These are phyloP conservation scores for Microdon myrmicae DNA, from an alignment of 2,888 invertebrate genomes.

Conservation along the genomic window DNA sequence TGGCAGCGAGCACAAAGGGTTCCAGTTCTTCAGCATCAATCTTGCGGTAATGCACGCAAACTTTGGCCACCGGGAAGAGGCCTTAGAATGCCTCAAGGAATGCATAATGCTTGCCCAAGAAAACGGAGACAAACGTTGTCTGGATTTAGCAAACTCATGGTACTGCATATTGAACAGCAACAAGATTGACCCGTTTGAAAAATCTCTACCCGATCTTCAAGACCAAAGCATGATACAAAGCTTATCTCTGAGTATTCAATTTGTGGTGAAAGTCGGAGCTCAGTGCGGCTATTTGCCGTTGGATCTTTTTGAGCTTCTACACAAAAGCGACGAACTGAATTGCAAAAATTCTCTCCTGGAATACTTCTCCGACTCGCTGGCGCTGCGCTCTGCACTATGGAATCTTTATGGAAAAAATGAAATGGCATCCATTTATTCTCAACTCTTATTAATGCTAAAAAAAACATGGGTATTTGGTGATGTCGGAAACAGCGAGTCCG, in stretches of 20 bases:
- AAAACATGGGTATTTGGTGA: conserved; percentile 69
- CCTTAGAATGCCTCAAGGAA: conserved; percentile 84
- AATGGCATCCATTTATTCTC: conserved; percentile 83
- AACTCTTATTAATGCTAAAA: conserved; percentile 81
- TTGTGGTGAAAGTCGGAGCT: conserved; percentile 81
- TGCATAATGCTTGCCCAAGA: conserved; percentile 89
- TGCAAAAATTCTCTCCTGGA: conserved; percentile 86
- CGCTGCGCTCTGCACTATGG: conserved; percentile 88
- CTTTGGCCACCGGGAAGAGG: conserved; percentile 79
- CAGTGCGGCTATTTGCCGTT: conserved; percentile 63
- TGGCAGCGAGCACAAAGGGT: conserved; percentile 78
- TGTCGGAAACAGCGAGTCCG: conserved; percentile 74
- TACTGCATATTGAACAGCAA: conserved; percentile 71
- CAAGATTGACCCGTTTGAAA: conserved; percentile 73
- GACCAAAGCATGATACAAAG: conserved; percentile 77
- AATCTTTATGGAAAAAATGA: conserved; percentile 87
- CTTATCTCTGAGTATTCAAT: conserved; percentile 79
- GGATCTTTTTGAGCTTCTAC: conserved; percentile 74
- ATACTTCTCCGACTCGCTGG: conserved; percentile 81
- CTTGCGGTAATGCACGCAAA: conserved; percentile 88
- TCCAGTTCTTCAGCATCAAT: conserved; percentile 90
- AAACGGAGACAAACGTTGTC: conserved; percentile 84
- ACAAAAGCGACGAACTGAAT: conserved; percentile 86
- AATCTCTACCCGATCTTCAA: conserved; percentile 75
- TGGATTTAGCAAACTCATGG: conserved; percentile 88